Evolutionary conservation across 2,888 invertebrate genomes (phyloP).

Genomic region (Diploptera punctata): DNA sequence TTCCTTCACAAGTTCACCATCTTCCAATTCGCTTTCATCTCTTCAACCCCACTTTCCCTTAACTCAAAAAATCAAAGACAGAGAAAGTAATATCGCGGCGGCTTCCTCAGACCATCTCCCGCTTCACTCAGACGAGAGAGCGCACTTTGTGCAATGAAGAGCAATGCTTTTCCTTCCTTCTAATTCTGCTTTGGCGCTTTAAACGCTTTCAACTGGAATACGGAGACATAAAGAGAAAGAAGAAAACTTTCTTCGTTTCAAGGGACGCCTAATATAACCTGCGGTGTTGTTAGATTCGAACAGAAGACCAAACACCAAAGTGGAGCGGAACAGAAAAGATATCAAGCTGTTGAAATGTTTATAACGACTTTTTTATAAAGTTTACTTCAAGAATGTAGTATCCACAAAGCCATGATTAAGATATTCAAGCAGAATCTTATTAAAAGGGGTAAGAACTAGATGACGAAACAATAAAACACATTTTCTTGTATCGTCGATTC

Average conservation of each 20-base stretch:
- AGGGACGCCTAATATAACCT: background rate
- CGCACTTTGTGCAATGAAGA: background rate
- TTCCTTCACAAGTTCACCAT: background rate
- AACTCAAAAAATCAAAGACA: background rate
- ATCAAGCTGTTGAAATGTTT: background rate
- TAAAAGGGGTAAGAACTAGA: too few species aligned
- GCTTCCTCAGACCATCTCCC: background rate
- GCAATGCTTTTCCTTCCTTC: background rate
- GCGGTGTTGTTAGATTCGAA: background rate
- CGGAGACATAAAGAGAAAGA: background rate
- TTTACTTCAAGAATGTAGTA: too few species aligned
- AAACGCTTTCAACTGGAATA: background rate
- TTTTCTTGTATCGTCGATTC: too few species aligned
- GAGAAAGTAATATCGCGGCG: background rate
- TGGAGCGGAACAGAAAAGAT: background rate
- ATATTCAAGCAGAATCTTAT: too few species aligned
- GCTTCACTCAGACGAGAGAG: background rate
- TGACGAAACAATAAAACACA: too few species aligned
- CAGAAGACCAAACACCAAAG: background rate
- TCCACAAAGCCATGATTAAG: too few species aligned
- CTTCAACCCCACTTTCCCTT: too few species aligned
- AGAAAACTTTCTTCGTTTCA: background rate
- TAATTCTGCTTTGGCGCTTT: background rate
- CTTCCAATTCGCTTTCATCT: background rate
- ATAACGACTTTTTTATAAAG: too few species aligned